Percentiles rank a stretch among this genome's conserved stretches.
These are phyloP conservation scores for Caenorhabditis remanei DNA, from an alignment of 1,140 invertebrate genomes.

Conservation along the genomic window DNA sequence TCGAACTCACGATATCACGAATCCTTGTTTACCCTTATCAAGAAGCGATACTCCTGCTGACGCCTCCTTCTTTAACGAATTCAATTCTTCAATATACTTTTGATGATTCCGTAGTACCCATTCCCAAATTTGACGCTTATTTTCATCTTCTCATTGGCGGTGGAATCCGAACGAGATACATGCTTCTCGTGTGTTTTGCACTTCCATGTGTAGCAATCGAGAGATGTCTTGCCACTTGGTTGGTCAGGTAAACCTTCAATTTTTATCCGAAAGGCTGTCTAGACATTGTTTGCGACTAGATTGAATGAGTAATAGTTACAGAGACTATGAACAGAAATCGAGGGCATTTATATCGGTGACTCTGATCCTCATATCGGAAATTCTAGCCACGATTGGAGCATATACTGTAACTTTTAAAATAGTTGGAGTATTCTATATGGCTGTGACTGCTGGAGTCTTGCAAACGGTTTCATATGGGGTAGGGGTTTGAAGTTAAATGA, in stretches of 20 bases:
- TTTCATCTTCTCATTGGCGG: neutral
- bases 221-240: constrained; percentile 25
- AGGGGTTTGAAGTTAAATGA: neutral
- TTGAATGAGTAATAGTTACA: neutral
- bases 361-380: neutral
- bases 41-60: neutral
- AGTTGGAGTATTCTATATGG: neutral
- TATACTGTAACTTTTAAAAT: neutral
- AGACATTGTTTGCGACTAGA: neutral
- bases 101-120: neutral
- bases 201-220: neutral
- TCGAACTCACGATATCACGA: constrained; percentile 10
- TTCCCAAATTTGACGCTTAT: neutral
- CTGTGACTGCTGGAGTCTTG: neutral
- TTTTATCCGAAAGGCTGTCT: neutral
- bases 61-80: neutral
- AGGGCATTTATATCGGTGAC: neutral
- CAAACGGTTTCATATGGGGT: neutral
- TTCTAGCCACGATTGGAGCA: neutral
- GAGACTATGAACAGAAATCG: constrained; percentile 43
- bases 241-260: neutral
- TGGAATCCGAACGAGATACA: neutral
- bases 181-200: constrained; percentile 24
- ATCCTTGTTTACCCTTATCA: constrained; percentile 24
- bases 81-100: neutral